A percentile compares a stretch with the other conserved stretches of the same genome.
Evolutionary conservation across 1,140 invertebrate species (phyloP).

Genomic region (Macrosteles quadrilineatus): DNA sequence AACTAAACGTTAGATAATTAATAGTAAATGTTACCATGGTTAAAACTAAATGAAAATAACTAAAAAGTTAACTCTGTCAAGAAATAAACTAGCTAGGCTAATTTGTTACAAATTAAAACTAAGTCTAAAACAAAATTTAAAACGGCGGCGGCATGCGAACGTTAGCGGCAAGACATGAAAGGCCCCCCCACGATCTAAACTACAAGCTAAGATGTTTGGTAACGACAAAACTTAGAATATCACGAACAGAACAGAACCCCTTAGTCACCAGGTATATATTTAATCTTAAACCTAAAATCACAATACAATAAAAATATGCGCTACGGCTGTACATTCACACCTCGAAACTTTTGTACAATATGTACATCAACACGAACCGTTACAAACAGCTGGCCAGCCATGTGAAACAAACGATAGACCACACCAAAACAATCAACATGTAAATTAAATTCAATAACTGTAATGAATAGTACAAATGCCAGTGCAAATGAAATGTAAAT

Average conservation of each 20-base stretch:
- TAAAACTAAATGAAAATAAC: slow-evolving; percentile 18
- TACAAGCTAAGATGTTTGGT: slow-evolving; percentile 24
- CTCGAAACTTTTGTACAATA: slow-evolving; percentile 3
- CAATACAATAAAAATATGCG: slow-evolving; percentile 27
- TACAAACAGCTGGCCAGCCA: neutral
- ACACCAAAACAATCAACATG: neutral
- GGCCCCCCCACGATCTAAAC: slow-evolving; percentile 8
- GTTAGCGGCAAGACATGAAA: slow-evolving; percentile 10
- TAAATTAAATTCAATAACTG: neutral
- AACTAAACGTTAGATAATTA: neutral
- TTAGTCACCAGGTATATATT: slow-evolving; percentile 19
- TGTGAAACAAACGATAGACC: neutral
- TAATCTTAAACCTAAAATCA: slow-evolving; percentile 22
- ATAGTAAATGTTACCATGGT: neutral
- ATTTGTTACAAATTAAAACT: slow-evolving; percentile 17
- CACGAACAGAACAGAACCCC: slow-evolving; percentile 20
- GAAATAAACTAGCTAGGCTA: slow-evolving; percentile 14
- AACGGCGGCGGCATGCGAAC: neutral
- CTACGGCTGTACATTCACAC: slow-evolving; percentile 20
- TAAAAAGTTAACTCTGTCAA: neutral
- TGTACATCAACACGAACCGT: slow-evolving; percentile 8
- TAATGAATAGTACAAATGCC: neutral
- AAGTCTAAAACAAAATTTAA: neutral
- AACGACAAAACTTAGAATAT: slow-evolving; percentile 25
- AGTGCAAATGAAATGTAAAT: neutral